A percentile compares a stretch with the other conserved stretches of the same genome.
These are phyloP conservation scores for Diplazon laetatorius DNA, from an alignment of 2,888 invertebrate species.

Conservation along the genomic window DNA sequence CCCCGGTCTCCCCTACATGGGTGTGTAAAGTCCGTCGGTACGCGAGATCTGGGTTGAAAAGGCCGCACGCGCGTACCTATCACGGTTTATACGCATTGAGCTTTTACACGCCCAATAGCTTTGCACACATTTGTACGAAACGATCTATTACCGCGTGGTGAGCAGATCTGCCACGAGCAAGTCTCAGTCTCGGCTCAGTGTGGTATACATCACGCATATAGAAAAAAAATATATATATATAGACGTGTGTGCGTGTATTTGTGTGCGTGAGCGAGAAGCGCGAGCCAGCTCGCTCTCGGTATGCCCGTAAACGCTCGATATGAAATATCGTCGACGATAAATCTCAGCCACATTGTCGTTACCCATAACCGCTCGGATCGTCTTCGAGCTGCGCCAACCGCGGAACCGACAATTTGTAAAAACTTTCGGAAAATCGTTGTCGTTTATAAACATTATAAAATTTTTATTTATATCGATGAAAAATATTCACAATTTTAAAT, in stretches of 20 bases:
- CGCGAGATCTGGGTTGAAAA: slow-evolving; percentile 12
- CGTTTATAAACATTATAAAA: too few species aligned
- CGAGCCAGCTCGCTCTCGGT: slow-evolving; percentile 53
- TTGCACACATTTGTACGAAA: slow-evolving; percentile 21
- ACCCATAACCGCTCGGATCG: slow-evolving; percentile 64
- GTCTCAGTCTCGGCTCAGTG: too few species aligned
- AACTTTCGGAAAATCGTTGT: neutral
- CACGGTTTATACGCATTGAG: slow-evolving; percentile 23
- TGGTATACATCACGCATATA: too few species aligned
- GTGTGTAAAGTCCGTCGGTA: too few species aligned
- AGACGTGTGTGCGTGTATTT: too few species aligned
- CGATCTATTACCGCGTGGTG: slow-evolving; percentile 38
- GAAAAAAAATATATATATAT: too few species aligned
- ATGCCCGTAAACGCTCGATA: slow-evolving; percentile 75
- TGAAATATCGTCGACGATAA: slow-evolving; percentile 77
- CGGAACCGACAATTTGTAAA: neutral
- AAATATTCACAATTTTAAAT: too few species aligned
- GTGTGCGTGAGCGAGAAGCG: slow-evolving; percentile 26
- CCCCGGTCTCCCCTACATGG: too few species aligned
- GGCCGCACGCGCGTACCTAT: slow-evolving; percentile 32
- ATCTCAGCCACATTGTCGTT: slow-evolving; percentile 76
- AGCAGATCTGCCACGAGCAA: slow-evolving; percentile 39
- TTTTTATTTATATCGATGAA: too few species aligned
- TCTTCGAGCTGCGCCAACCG: neutral
- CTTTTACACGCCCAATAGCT: neutral